Conservation (phyloP, 2,113 vertebrate genomes). For the Platycercus adscitus region DNA sequence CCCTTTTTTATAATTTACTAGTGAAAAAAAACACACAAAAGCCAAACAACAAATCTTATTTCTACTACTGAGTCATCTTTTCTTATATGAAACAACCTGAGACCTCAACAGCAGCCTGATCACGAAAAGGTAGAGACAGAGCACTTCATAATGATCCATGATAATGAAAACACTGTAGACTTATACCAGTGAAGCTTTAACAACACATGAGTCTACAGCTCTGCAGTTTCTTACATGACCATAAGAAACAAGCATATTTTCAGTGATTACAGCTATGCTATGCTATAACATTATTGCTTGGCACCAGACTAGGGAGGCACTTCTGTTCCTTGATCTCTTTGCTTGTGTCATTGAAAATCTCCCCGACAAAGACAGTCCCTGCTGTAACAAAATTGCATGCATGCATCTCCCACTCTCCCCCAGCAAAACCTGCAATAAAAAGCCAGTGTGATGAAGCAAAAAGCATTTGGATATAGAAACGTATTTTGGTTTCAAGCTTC, state of each 20-base stretch:
- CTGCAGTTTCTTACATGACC: not conserved
- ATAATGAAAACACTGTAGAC: not conserved
- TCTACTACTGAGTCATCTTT: not conserved
- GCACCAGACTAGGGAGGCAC: not conserved
- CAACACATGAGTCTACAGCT: not conserved
- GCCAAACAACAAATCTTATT: not conserved
- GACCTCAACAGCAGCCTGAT: not conserved
- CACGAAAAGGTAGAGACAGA: not conserved
- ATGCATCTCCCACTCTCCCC: not conserved
- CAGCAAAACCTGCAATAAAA: conserved; percentile 38
- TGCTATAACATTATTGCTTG: not conserved
- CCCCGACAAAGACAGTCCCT: not conserved
- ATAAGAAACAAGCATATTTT: not conserved
- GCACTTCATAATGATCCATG: not conserved
- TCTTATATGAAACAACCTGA: not conserved
- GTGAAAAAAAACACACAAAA: too few relatives aligned
- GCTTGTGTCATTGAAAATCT: not conserved
- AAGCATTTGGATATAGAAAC: conserved; percentile 48
- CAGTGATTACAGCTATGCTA: not conserved
- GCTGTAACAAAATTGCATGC: not conserved
- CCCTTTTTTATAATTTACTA: not conserved
- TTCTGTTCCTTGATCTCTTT: not conserved
- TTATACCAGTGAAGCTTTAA: not conserved
- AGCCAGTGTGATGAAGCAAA: conserved; percentile 52
- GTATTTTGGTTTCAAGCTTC: conserved; percentile 40